Base-by-base conservation (phyloP, 2,888 invertebrate genomes). In the Patella pellucida region DNA sequence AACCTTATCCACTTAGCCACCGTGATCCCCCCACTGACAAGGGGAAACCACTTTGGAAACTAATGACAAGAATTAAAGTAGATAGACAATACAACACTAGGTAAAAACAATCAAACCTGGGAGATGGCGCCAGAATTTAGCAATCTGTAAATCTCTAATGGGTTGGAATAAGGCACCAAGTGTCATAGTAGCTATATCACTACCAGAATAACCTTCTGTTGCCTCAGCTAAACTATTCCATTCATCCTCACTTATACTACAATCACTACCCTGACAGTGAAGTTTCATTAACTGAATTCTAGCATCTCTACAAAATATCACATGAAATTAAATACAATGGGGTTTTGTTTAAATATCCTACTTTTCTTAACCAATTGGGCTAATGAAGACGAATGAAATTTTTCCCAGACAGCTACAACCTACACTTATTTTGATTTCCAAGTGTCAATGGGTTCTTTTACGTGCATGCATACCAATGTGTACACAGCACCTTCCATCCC, bases 121-220 rank as follows among this genome's bases (percentile, higher is more conserved):
- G 23, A 78, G 80, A 54, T 81, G 78, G 72, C 75, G 81, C 89
- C 89, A 90, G 69, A 82, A 79, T 23, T 69, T 77, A 1, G 88
- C 81, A 27, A 56, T 78, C 79, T 92, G 90, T 31, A 93, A 86
- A 81, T 93, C 92, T 74, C 91, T 88, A 68, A 93, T 86, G 9
- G 93, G 93, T 77, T 91, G 86, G 81, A 91, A 90, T 52, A 92
- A 80, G 1, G 92, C 92, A 56, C 87, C 90, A 68, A 91, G 89
- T 0, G 92, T 90, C 70, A 93, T 81, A 81, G 90, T 90, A 2
- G 91, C 88, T n/a, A 93, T 89, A 86, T 93, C 93, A 68, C 93
- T 93, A 12, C 93, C 93, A 14, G 93, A 93, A 85, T 91, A 93
- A 0, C 93, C 93, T 23, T 92, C 92, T 2, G 93, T 93, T 74